Conservation (phyloP, 2,888 invertebrate genomes). For the Ellobium chinense region DNA sequence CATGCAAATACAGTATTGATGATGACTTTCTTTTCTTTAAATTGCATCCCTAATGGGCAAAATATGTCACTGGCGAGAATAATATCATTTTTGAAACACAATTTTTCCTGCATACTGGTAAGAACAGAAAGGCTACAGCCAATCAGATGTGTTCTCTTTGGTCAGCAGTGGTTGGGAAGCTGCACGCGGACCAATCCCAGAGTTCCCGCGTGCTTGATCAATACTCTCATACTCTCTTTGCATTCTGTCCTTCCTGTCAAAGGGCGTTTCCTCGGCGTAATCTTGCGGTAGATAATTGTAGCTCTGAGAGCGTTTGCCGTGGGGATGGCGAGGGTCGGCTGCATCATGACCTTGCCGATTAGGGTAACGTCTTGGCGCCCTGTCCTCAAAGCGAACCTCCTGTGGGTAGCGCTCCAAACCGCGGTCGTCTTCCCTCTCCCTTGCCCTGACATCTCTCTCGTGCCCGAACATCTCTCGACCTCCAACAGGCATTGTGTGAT, state of each 20-base stretch:
- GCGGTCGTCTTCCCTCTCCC: not conserved
- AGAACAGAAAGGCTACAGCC: conserved; percentile 16
- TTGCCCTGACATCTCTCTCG: not conserved
- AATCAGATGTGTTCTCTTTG: conserved; percentile 8
- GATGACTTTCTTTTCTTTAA: not conserved
- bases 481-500: not conserved
- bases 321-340: not conserved
- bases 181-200: not conserved
- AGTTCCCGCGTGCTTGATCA: not conserved
- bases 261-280: not conserved
- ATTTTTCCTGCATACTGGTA: not conserved
- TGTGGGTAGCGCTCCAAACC: not conserved
- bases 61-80: no score
- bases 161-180: conserved; percentile 35
- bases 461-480: not conserved
- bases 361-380: not conserved
- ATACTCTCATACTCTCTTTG: conserved; percentile 24
- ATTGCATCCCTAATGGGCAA: no score
- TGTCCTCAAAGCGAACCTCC: not conserved
- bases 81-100: no score
- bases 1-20: not conserved
- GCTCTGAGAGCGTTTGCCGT: conserved; percentile 5
- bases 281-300: conserved; percentile 24
- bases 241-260: not conserved
- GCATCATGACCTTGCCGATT: not conserved